A percentile compares a stretch with the other conserved stretches of the same genome.
phyloP scores from a whole-genome alignment of 2,797 vertebrate genomes.

The Triplophysa bombifrons region DNA sequence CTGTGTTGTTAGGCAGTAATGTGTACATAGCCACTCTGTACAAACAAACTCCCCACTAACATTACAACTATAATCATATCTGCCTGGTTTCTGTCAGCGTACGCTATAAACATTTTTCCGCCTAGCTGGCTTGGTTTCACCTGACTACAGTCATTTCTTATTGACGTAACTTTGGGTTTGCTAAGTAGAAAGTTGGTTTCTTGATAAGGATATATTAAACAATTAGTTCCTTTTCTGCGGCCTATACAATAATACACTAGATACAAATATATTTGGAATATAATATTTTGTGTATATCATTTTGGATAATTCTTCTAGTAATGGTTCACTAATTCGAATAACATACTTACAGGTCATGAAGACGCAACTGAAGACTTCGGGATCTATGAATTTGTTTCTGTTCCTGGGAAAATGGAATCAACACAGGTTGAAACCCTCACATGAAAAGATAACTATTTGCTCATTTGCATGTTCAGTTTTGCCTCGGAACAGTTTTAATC shows the following conservation, averaged over 20 bases:
- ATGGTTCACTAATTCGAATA: not conserved
- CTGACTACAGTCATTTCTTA: conserved; percentile 4
- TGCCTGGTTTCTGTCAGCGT: conserved; percentile 35
- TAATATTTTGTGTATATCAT: too few species aligned
- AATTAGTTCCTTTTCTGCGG: not conserved
- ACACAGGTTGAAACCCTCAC: conserved; percentile 74
- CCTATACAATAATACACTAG: too few species aligned
- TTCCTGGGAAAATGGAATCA: conserved; percentile 83
- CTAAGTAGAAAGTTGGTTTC: not conserved
- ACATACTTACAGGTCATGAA: conserved; percentile 84
- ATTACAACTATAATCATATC: conserved; percentile 47
- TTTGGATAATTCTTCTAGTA: too few species aligned
- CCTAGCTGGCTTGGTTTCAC: conserved; percentile 14
- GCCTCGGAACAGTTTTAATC: conserved; percentile 16
- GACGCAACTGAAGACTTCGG: conserved; percentile 94
- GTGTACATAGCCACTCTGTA: conserved; percentile 55
- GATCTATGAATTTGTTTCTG: conserved; percentile 94
- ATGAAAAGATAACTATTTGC: not conserved
- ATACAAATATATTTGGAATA: too few species aligned
- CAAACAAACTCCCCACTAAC: conserved; percentile 51
- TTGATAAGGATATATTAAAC: not conserved
- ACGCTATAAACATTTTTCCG: conserved; percentile 21
- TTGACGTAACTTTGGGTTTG: not conserved
- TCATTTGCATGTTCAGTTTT: conserved; percentile 28
- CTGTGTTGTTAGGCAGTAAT: conserved; percentile 52